A percentile compares a stretch with the other conserved stretches of the same genome.
Conservation (phyloP, 2,888 invertebrate genomes). For the Pristionchus entomophagus region DNA sequence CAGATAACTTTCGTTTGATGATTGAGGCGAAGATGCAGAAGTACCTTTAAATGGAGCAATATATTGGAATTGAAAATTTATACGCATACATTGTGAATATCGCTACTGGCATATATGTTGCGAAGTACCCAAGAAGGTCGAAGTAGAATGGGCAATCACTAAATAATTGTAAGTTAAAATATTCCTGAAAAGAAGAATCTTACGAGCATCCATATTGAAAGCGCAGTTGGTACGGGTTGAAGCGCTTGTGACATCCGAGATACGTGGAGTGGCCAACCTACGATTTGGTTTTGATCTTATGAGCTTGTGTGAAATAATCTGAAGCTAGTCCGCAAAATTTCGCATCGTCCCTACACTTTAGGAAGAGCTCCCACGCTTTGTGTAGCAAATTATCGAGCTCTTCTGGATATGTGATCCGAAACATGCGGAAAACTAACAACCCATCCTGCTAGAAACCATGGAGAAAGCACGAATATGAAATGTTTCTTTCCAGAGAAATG, state of each 20-base stretch:
- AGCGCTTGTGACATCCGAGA: slow-evolving; percentile 28
- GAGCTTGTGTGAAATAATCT: too few species aligned
- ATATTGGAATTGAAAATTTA: not conserved
- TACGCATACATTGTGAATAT: slow-evolving; percentile 15
- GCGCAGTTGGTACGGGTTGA: not conserved
- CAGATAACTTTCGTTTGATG: not conserved
- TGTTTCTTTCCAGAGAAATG: slow-evolving; percentile 27
- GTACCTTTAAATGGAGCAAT: not conserved
- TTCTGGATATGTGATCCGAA: too few species aligned
- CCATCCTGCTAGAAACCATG: slow-evolving; percentile 23
- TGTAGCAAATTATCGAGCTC: too few species aligned
- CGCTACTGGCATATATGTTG: not conserved
- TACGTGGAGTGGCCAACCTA: slow-evolving; percentile 24
- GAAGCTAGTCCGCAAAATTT: too few species aligned
- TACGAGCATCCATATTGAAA: slow-evolving; percentile 38
- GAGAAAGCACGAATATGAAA: slow-evolving; percentile 34
- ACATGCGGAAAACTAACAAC: slow-evolving; percentile 6
- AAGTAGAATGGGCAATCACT: slow-evolving; percentile 15
- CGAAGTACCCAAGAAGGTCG: slow-evolving; percentile 9
- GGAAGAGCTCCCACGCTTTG: too few species aligned
- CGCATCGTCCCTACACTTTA: too few species aligned
- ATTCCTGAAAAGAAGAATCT: too few species aligned
- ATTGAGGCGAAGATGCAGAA: not conserved
- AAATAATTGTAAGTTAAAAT: too few species aligned
- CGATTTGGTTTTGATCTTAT: not conserved